Evolutionary conservation across 2,113 vertebrate genomes (phyloP), one percentile per base, ranked within the genome.

Genomic region (Cyanoliseus patagonus): DNA sequence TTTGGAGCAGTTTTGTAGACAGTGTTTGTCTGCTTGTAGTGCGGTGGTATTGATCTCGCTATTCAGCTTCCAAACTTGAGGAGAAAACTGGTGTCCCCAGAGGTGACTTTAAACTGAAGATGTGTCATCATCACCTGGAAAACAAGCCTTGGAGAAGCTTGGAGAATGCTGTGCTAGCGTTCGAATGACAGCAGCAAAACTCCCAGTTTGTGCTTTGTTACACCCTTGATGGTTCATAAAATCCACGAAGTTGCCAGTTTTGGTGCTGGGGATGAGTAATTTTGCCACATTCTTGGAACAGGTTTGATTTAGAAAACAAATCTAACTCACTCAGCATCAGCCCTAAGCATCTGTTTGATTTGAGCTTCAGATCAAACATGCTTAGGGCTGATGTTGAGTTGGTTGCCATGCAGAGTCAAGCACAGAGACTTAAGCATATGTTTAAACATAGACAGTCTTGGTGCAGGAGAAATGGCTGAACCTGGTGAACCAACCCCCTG

Each of bases 31-130:
- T 11, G 6, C 33, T 30, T 41, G 41, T 13, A 6, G 37, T 6
- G 44, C 3, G 46, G 39, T 1, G 2, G 8, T 41, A 8, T 4
- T 27, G 28, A 49, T 69, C 25, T 62, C 11, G 0, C 12, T 22
- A 7, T 35, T 82, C 41, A 7, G 9, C 7, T 57, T 37, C 66
- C 39, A 24, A 39, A 41, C 39, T 12, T 33, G 57, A 59, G 33
- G 44, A 82, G 77, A 57, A 33, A 53, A 25, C 41, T 30, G 18
- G 4, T 33, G 27, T 53, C 57, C 27, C 31, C 51, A 10, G 16
- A 53, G 39, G 30, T 25, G 46, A 52, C 70, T 77, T 42, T 61
- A 52, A 72, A 59, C 72, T 47, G 25, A 66, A 42, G 53, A 39
- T n/a, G 24, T 57, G 30, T 63, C 53, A 14, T 28, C 49, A 22